These are phyloP conservation scores for Chaetodon auriga DNA, from an alignment of 2,113 vertebrate genomes.

Conservation along the genomic window DNA sequence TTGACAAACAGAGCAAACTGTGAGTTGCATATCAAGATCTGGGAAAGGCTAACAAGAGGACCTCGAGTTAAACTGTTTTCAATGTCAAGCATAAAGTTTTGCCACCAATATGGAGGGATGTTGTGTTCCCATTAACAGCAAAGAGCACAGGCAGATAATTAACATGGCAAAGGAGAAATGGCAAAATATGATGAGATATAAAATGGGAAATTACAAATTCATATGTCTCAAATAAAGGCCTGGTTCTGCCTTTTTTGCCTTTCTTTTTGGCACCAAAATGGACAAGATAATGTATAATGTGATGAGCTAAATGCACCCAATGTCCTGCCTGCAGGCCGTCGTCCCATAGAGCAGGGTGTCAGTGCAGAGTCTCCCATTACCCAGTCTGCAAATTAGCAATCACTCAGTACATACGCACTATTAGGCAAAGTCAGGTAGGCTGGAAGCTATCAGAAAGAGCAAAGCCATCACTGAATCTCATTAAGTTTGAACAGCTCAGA, in stretches of 20 bases:
- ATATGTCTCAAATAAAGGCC: neutral
- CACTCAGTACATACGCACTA: slow-evolving; percentile 5
- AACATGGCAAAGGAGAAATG: neutral
- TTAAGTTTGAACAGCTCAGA: slow-evolving; percentile 22
- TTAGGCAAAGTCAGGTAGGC: slow-evolving; percentile 8
- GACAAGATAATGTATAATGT: neutral
- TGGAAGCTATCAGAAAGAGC: slow-evolving; percentile 33
- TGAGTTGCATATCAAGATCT: neutral
- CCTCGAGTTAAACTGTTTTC: neutral
- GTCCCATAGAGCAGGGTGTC: neutral
- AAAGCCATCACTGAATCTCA: slow-evolving; percentile 47
- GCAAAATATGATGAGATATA: neutral
- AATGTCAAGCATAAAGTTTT: neutral
- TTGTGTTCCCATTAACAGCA: neutral
- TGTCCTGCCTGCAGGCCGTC: neutral
- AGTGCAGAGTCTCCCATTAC: slow-evolving; percentile 16
- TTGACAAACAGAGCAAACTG: neutral
- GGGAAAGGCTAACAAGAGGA: neutral
- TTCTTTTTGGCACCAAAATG: neutral
- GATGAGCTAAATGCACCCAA: neutral
- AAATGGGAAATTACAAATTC: neutral
- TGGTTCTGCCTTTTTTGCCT: neutral
- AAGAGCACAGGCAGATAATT: neutral
- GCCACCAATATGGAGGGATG: neutral
- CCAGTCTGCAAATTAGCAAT: slow-evolving; percentile 27